phyloP scores from a whole-genome alignment of 1,140 invertebrate genomes.

The Drosophila simulans region DNA sequence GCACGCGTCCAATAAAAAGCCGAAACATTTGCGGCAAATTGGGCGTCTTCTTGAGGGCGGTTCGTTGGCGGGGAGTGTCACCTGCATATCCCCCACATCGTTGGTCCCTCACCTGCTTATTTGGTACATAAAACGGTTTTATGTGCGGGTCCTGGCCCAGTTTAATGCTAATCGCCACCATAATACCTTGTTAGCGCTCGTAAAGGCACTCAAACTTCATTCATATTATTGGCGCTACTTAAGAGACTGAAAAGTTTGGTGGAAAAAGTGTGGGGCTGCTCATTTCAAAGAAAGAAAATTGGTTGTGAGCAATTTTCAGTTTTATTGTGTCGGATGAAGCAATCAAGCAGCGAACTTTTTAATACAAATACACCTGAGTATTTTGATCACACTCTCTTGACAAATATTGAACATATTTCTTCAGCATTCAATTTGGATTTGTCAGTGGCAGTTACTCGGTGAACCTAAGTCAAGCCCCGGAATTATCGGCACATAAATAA shows the following conservation, averaged over 20 bases:
- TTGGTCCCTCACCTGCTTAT: constrained; percentile 60
- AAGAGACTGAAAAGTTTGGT: constrained; percentile 21
- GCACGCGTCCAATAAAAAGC: constrained; percentile 43
- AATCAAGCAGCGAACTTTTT: no score
- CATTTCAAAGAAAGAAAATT: constrained; percentile 74
- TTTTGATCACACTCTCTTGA: not conserved
- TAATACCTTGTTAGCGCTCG: constrained; percentile 54
- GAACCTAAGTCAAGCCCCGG: constrained; percentile 24
- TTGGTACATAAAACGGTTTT: constrained; percentile 70
- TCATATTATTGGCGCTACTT: constrained; percentile 68
- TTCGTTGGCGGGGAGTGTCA: constrained; percentile 20
- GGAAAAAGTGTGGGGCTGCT: constrained; percentile 1
- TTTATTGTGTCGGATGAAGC: constrained; percentile 18
- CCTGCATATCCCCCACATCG: constrained; percentile 2
- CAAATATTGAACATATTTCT: not conserved
- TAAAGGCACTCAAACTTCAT: constrained; percentile 55
- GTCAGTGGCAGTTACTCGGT: not conserved
- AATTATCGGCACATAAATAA: constrained; percentile 44
- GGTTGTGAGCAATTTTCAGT: constrained; percentile 59
- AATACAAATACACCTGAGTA: not conserved
- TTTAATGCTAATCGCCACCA: constrained; percentile 78
- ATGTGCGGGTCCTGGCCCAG: constrained; percentile 53
- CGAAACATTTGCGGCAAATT: constrained; percentile 47
- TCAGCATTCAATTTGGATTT: not conserved
- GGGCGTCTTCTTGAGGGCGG: constrained; percentile 20